These are phyloP conservation scores for Isaurus tuberculatus DNA, from an alignment of 92 coral and sea anemone species.

Conservation along the genomic window DNA sequence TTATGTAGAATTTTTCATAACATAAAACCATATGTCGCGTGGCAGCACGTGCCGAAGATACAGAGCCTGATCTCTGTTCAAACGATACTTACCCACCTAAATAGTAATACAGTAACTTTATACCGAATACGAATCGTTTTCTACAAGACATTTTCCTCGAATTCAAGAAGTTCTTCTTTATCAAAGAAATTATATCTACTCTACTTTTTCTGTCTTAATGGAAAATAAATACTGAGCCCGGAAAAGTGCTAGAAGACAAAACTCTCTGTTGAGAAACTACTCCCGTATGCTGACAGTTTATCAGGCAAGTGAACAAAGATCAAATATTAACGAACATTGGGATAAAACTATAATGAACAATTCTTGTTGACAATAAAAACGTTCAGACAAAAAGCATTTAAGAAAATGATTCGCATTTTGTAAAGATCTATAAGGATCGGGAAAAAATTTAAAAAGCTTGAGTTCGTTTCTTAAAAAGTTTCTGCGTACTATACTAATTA, in stretches of 20 bases:
- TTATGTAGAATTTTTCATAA: slow-evolving; percentile 3
- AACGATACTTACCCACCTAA: neutral
- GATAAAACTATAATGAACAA: slow-evolving; percentile 31
- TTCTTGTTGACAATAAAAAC: slow-evolving; percentile 38
- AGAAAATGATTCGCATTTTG: slow-evolving; percentile 34
- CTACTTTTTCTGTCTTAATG: slow-evolving; percentile 55
- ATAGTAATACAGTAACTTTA: neutral
- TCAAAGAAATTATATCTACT: slow-evolving; percentile 27
- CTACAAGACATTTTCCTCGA: slow-evolving; percentile 53
- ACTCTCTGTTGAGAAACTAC: neutral
- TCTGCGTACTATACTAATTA: slow-evolving; percentile 68
- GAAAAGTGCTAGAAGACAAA: slow-evolving; percentile 62
- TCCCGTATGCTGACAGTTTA: neutral
- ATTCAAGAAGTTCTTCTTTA: slow-evolving; percentile 40
- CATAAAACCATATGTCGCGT: slow-evolving; percentile 56
- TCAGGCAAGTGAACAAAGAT: slow-evolving; percentile 52
- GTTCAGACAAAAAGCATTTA: slow-evolving; percentile 29
- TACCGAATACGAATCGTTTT: slow-evolving; percentile 38
- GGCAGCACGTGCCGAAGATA: slow-evolving; percentile 74
- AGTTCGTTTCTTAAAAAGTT: slow-evolving; percentile 17
- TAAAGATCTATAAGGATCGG: neutral
- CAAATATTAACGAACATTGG: slow-evolving; percentile 20
- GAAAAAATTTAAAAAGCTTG: neutral
- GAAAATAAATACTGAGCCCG: slow-evolving; percentile 67
- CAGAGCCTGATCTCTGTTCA: slow-evolving; percentile 23